Evolutionary conservation across 2,888 invertebrate species (phyloP).

Genomic region (Himalopsyche anomala): DNA sequence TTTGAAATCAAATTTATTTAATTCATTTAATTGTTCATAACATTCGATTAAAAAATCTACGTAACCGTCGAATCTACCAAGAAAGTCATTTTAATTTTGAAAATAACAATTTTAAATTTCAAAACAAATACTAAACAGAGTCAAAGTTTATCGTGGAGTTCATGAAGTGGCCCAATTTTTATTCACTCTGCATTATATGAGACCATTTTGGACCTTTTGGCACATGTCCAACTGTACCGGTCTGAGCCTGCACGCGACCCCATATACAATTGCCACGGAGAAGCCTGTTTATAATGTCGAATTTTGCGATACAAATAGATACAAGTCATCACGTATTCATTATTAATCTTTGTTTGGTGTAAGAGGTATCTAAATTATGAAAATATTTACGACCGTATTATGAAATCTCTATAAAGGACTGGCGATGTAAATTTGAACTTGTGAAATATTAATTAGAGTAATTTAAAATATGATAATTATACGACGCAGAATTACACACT

Average conservation of each 20-base stretch:
- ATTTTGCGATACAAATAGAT: neutral
- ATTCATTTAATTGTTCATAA: too few species aligned
- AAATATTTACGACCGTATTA: neutral
- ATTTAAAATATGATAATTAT: too few species aligned
- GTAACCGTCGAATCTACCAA: too few species aligned
- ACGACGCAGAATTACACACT: too few species aligned
- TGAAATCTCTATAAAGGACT: neutral
- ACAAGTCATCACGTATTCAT: neutral
- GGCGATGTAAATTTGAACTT: neutral
- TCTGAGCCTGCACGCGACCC: neutral
- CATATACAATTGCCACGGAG: neutral
- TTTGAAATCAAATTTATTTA: too few species aligned
- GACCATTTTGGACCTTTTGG: neutral
- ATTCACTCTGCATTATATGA: neutral
- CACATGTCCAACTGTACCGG: neutral
- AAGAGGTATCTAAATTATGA: neutral
- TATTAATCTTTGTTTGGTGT: neutral
- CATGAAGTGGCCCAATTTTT: slow-evolving; percentile 18
- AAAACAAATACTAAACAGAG: neutral
- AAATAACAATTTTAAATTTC: too few species aligned
- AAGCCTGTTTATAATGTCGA: slow-evolving; percentile 1
- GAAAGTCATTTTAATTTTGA: too few species aligned
- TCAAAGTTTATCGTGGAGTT: neutral
- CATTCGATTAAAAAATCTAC: too few species aligned
- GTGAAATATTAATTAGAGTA: neutral